Percentiles rank a stretch among this genome's conserved stretches.
These are phyloP conservation scores for Limnothrissa miodon DNA, from an alignment of 2,113 vertebrate species.

Conservation along the genomic window DNA sequence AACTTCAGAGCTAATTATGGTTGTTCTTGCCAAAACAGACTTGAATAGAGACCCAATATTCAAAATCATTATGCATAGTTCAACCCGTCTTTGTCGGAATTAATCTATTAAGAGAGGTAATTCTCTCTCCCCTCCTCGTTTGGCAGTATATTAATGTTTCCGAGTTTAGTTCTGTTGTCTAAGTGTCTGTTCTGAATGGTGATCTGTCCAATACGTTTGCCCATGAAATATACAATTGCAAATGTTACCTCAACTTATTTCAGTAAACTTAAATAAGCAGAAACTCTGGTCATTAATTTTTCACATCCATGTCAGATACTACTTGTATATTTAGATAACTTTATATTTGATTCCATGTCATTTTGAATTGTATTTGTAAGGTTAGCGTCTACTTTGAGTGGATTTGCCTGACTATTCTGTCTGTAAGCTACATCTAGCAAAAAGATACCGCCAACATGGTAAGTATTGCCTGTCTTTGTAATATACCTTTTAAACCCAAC, in stretches of 20 bases:
- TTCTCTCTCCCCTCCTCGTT: neutral
- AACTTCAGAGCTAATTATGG: neutral
- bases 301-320: neutral
- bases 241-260: neutral
- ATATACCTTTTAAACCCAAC: neutral
- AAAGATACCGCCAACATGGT: neutral
- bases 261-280: neutral
- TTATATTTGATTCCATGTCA: neutral
- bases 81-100: neutral
- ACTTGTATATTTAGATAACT: neutral
- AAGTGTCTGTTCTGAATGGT: neutral
- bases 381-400: neutral
- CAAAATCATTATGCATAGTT: neutral
- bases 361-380: neutral
- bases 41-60: neutral
- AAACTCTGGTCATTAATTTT: neutral
- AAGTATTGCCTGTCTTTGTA: neutral
- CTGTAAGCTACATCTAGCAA: neutral
- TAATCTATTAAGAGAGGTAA: neutral
- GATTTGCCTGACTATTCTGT: too few species aligned
- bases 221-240: neutral
- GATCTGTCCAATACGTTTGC: neutral
- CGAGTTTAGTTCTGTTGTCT: neutral
- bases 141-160: neutral
- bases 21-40: neutral